These are phyloP conservation scores for Acanthopagrus latus DNA, from an alignment of 2,797 vertebrate genomes.

Conservation along the genomic window DNA sequence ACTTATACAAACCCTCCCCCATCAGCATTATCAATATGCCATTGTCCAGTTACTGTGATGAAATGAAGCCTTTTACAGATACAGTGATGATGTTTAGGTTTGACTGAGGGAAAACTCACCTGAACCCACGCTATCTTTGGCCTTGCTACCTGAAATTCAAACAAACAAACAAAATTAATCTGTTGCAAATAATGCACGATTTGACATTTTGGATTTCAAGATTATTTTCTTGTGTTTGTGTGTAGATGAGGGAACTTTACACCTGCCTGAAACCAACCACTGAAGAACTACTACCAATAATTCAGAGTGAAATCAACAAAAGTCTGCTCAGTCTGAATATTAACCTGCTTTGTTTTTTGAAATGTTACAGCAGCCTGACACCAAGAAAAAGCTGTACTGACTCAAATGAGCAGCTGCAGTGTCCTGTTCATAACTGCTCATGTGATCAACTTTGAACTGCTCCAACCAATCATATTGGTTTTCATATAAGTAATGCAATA, in stretches of 20 bases:
- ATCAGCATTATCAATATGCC: neutral
- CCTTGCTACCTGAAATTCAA: constrained; percentile 92
- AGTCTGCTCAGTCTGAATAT: neutral
- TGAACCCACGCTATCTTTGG: constrained; percentile 96
- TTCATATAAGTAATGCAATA: constrained; percentile 7
- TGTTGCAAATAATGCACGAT: neutral
- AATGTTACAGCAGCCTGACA: neutral
- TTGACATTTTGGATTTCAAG: constrained; percentile 4
- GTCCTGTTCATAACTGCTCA: constrained; percentile 3
- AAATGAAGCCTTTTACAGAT: neutral
- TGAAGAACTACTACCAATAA: neutral
- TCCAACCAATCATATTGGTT: neutral
- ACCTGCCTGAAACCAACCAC: neutral
- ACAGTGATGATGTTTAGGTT: constrained; percentile 6
- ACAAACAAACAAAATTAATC: constrained; percentile 33
- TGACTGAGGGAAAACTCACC: constrained; percentile 83
- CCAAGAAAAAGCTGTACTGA: neutral
- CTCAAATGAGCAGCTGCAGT: constrained; percentile 1
- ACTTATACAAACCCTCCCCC: constrained; percentile 1
- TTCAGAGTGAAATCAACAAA: neutral
- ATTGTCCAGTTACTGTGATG: constrained; percentile 15
- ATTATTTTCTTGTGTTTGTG: neutral
- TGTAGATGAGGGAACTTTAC: neutral
- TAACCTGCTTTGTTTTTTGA: neutral
- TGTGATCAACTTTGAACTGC: constrained; percentile 6